A percentile compares a stretch with the other conserved stretches of the same genome.
These are phyloP conservation scores for Teleiodes luculella DNA, from an alignment of 2,888 invertebrate genomes.

Conservation along the genomic window DNA sequence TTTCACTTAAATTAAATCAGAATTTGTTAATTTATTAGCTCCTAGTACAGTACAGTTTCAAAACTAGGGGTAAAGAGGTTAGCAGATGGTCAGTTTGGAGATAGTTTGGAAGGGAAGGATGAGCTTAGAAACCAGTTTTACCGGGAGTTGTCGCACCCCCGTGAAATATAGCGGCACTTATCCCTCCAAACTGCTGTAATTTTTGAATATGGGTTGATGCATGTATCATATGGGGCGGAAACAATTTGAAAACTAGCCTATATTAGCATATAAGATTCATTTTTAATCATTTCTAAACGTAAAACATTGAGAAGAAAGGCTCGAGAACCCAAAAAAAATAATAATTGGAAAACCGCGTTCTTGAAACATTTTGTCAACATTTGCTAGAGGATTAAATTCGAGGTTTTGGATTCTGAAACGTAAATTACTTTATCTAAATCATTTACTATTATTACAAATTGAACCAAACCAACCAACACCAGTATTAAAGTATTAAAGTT, in stretches of 20 bases:
- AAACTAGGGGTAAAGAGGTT: slow-evolving; percentile 15
- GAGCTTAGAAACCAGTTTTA: slow-evolving; percentile 34
- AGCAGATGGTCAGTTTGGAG: slow-evolving; percentile 34
- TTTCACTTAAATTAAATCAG: slow-evolving; percentile 12
- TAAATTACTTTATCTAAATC: no score
- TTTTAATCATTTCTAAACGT: no score
- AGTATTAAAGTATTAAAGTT: no score
- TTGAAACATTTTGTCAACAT: no score
- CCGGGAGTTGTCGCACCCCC: slow-evolving; percentile 24
- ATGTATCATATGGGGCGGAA: slow-evolving; percentile 26
- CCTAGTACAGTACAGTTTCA: slow-evolving; percentile 51
- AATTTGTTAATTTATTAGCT: slow-evolving; percentile 36
- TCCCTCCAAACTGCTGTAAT: slow-evolving; percentile 65
- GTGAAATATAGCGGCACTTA: slow-evolving; percentile 64
- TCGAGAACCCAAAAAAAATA: no score
- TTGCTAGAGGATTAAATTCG: no score
- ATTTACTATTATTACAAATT: no score
- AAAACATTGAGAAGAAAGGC: no score
- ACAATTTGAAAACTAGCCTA: not conserved
- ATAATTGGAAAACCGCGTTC: no score
- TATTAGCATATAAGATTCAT: no score
- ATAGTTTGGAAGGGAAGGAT: slow-evolving; percentile 35
- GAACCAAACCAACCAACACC: no score
- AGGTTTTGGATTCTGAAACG: no score
- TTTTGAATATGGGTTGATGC: slow-evolving; percentile 41